Conservation (phyloP, 2,113 vertebrate species). For the Elgaria multicarinata region DNA sequence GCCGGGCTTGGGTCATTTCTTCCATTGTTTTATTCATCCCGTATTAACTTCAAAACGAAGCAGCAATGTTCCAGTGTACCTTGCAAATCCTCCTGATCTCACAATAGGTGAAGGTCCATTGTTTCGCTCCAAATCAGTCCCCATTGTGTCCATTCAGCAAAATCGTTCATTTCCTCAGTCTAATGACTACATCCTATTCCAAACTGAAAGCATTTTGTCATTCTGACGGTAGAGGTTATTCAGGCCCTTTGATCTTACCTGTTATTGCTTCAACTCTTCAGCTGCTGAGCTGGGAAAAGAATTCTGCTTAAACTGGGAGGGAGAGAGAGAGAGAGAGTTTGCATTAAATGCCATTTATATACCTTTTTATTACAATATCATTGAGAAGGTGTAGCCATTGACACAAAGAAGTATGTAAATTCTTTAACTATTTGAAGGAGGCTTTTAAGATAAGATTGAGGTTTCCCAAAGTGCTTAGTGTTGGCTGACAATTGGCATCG, state of each 20-base stretch:
- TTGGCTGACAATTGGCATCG: background rate
- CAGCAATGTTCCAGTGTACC: constrained; percentile 75
- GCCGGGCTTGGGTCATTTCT: constrained; percentile 74
- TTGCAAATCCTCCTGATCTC: constrained; percentile 78
- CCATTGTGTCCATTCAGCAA: constrained; percentile 76
- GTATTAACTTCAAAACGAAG: constrained; percentile 82
- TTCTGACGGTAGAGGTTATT: constrained; percentile 70
- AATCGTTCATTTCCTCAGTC: constrained; percentile 79
- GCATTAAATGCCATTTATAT: background rate
- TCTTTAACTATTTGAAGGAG: constrained; percentile 17
- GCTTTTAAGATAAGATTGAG: background rate
- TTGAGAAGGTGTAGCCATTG: constrained; percentile 11
- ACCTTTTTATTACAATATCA: constrained; percentile 22
- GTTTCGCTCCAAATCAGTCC: constrained; percentile 68
- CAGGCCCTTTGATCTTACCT: constrained; percentile 78
- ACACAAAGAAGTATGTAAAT: constrained; percentile 34
- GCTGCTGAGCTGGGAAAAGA: constrained; percentile 44
- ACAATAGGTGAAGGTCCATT: constrained; percentile 75
- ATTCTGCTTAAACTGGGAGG: constrained; percentile 32
- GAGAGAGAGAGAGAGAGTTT: background rate
- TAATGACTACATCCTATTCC: constrained; percentile 79
- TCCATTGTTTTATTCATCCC: constrained; percentile 78
- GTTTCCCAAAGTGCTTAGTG: background rate
- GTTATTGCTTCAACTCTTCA: constrained; percentile 64
- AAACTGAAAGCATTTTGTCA: constrained; percentile 78